Conservation (phyloP, 2,113 vertebrate genomes). For the Paedocypris sp. region DNA sequence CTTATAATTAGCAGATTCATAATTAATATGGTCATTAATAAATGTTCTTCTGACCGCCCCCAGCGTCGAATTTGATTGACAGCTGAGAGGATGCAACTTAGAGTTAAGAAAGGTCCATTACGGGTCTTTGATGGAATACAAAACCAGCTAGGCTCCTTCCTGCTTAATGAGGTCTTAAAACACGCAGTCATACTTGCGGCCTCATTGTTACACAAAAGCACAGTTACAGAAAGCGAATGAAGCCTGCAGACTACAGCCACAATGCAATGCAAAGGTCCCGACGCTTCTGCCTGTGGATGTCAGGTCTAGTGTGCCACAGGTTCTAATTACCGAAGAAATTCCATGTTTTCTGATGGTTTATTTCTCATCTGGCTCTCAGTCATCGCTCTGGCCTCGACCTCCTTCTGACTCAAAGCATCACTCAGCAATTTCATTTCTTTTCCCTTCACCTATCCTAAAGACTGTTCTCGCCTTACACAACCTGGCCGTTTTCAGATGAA, state of each 20-base stretch:
- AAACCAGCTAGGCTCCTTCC: slow-evolving; percentile 3
- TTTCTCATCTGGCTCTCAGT: neutral
- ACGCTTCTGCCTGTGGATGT: neutral
- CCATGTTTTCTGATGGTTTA: neutral
- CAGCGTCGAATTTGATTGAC: slow-evolving; percentile 5
- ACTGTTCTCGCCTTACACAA: neutral
- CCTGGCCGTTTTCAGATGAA: neutral
- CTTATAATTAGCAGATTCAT: slow-evolving; percentile 52
- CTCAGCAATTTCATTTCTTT: neutral
- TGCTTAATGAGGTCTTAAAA: slow-evolving; percentile 8
- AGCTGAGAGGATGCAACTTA: slow-evolving; percentile 6
- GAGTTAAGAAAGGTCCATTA: neutral
- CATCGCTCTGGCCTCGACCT: neutral
- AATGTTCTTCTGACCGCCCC: neutral
- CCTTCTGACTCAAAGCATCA: neutral
- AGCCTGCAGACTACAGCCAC: neutral
- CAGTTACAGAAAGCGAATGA: neutral
- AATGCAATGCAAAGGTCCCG: neutral
- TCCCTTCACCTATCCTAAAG: neutral
- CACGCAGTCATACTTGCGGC: neutral
- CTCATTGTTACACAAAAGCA: neutral
- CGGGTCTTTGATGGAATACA: neutral
- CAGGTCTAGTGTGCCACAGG: neutral
- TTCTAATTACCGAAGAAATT: neutral
- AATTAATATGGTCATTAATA: slow-evolving; percentile 51